Evolutionary conservation across 2,797 vertebrate genomes (phyloP).

Genomic region (Sebastes vulpes): DNA sequence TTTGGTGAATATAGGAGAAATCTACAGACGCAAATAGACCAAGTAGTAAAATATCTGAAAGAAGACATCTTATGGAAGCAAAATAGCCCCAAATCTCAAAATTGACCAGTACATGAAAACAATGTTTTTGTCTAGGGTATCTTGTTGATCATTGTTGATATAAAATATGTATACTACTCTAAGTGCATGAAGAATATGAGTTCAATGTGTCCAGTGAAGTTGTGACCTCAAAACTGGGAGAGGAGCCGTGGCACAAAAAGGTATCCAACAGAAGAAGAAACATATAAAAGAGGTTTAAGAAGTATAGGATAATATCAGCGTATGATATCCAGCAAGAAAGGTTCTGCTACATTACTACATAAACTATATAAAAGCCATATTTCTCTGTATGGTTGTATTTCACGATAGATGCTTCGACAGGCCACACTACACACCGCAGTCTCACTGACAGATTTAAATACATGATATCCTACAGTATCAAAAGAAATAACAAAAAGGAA

Average conservation of each 20-base stretch:
- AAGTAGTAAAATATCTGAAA: too few species aligned
- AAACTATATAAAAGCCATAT: background rate
- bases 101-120: too few species aligned
- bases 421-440: background rate
- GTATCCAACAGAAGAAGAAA: background rate
- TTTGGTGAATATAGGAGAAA: too few species aligned
- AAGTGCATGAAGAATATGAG: background rate
- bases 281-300: background rate
- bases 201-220: background rate
- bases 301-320: background rate
- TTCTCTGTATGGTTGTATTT: conserved; percentile 24
- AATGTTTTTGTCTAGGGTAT: too few species aligned
- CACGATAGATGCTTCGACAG: conserved; percentile 6
- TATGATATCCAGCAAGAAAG: background rate
- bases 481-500: conserved; percentile 23
- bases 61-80: too few species aligned
- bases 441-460: conserved; percentile 40
- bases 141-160: background rate
- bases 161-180: background rate
- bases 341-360: background rate
- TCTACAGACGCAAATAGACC: too few species aligned
- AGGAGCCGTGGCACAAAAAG: background rate
- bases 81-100: too few species aligned
- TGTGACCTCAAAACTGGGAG: background rate
- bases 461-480: conserved; percentile 24